phyloP scores from a whole-genome alignment of 2,797 vertebrate genomes.

The Danio tinwini region DNA sequence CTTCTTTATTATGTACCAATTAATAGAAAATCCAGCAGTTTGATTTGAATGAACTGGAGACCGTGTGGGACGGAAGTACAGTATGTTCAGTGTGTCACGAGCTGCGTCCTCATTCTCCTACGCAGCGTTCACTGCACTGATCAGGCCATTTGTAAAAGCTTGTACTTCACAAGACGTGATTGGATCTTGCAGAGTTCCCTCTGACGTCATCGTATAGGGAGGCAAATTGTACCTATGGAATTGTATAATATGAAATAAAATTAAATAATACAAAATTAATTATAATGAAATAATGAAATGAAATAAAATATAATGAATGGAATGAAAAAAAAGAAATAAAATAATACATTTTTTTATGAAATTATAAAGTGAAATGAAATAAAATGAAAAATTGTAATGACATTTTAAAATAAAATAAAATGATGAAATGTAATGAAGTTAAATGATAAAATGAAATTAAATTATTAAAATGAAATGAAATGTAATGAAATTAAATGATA shows the following conservation, averaged over 20 bases:
- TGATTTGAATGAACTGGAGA: slow-evolving; percentile 35
- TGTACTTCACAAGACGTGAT: background rate
- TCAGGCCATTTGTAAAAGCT: background rate
- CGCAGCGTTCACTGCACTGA: background rate
- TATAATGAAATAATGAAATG: too few species aligned
- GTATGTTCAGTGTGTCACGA: slow-evolving; percentile 58
- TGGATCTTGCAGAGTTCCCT: background rate
- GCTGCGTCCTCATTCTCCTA: slow-evolving; percentile 43
- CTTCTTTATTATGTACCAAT: slow-evolving; percentile 19
- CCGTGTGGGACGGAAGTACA: slow-evolving; percentile 40
- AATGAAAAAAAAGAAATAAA: too few species aligned
- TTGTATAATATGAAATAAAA: background rate
- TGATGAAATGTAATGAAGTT: too few species aligned
- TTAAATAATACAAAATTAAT: too few species aligned
- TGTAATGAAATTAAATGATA: too few species aligned
- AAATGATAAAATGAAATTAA: too few species aligned
- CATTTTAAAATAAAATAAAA: too few species aligned
- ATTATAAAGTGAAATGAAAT: too few species aligned
- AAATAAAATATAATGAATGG: too few species aligned
- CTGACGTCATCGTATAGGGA: background rate
- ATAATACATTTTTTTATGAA: too few species aligned
- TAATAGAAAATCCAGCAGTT: slow-evolving; percentile 21
- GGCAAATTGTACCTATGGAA: background rate
- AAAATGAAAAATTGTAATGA: too few species aligned
- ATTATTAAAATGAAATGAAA: too few species aligned